A percentile compares a stretch with the other conserved stretches of the same genome.
Conservation (phyloP, 2,888 invertebrate species). For the Phragmatobia fuliginosa region DNA sequence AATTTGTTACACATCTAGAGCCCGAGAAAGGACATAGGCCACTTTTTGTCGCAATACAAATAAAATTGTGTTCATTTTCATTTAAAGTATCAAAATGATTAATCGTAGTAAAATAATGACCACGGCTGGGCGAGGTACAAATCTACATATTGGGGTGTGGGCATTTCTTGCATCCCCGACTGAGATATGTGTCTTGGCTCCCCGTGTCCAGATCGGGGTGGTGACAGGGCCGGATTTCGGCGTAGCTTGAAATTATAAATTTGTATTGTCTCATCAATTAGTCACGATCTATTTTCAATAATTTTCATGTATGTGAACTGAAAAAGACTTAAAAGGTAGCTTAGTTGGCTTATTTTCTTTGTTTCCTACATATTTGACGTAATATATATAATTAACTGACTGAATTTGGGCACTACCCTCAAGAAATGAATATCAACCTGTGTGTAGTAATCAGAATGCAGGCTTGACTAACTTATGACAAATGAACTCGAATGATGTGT, state of each 20-base stretch:
- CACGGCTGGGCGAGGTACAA: conserved; percentile 72
- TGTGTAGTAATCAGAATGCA: not conserved
- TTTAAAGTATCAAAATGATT: conserved; percentile 63
- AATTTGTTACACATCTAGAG: too few species aligned
- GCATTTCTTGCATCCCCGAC: conserved; percentile 86
- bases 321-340: not conserved
- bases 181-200: conserved; percentile 85
- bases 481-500: not conserved
- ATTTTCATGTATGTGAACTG: too few species aligned
- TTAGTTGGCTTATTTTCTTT: not conserved
- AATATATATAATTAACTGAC: not conserved
- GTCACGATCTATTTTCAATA: not conserved
- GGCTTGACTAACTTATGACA: not conserved
- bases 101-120: conserved; percentile 63
- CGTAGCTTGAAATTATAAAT: not conserved
- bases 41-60: too few species aligned
- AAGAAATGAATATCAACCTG: not conserved
- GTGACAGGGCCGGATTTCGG: conserved; percentile 66
- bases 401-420: not conserved
- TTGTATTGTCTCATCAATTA: not conserved
- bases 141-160: conserved; percentile 86
- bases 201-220: conserved; percentile 81
- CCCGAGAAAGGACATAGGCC: too few species aligned
- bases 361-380: not conserved
- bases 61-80: not conserved